Conservation (phyloP, 2,113 vertebrate species). For the Toxotes jaculatrix region DNA sequence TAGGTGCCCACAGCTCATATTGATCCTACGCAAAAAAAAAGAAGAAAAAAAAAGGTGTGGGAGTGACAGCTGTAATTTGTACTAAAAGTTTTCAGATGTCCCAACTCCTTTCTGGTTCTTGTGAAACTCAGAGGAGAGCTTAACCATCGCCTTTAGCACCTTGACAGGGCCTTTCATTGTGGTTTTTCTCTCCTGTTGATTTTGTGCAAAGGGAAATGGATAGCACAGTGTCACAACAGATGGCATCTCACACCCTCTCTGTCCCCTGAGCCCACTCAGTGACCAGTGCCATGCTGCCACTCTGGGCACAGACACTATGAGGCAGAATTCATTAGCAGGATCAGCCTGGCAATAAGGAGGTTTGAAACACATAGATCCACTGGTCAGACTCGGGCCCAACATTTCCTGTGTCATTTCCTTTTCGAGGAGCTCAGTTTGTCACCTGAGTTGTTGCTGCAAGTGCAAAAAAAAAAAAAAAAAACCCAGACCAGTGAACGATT, state of each 20-base stretch:
- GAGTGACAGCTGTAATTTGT: slow-evolving; percentile 43
- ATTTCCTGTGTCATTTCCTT: slow-evolving; percentile 44
- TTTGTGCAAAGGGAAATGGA: slow-evolving; percentile 31
- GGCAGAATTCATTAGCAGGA: slow-evolving; percentile 72
- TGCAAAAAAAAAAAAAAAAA: neutral
- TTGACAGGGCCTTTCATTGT: neutral
- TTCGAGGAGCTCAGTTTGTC: slow-evolving; percentile 6
- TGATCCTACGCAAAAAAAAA: slow-evolving; percentile 11
- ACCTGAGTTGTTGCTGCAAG: neutral
- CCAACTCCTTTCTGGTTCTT: neutral
- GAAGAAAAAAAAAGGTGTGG: neutral
- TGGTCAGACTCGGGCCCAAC: neutral
- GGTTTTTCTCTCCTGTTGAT: slow-evolving; percentile 24
- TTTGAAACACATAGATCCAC: neutral
- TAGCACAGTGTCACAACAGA: slow-evolving; percentile 57
- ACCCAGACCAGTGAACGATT: slow-evolving; percentile 20
- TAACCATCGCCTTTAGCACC: neutral
- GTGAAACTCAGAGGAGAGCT: neutral
- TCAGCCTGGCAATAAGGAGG: slow-evolving; percentile 59
- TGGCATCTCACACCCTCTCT: slow-evolving; percentile 53
- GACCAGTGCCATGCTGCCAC: slow-evolving; percentile 63
- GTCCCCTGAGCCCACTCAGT: slow-evolving; percentile 63
- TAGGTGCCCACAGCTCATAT: slow-evolving; percentile 39
- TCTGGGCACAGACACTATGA: slow-evolving; percentile 53
- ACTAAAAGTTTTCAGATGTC: slow-evolving; percentile 21